These are phyloP conservation scores for Silurus asotus DNA, from an alignment of 2,113 vertebrate genomes.

Conservation along the genomic window DNA sequence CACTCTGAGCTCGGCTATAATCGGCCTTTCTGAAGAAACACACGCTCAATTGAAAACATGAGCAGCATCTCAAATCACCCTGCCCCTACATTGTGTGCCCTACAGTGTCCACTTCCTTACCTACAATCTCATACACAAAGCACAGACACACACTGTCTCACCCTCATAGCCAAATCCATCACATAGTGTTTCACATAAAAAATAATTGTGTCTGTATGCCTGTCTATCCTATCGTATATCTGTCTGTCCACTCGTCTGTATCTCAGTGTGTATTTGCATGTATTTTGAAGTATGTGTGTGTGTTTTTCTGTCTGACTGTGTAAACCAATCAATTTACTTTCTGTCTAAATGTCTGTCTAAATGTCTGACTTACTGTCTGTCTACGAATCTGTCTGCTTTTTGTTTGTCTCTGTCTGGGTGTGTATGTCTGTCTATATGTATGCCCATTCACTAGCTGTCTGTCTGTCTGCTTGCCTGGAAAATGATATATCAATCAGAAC, in stretches of 20 bases:
- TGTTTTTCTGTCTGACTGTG: not conserved
- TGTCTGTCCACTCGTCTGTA: not conserved
- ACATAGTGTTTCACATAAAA: not conserved
- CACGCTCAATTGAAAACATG: conserved; percentile 67
- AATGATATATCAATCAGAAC: not conserved
- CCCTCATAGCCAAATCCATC: not conserved
- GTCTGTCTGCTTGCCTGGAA: not conserved
- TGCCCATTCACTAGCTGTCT: not conserved
- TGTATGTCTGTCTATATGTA: not conserved
- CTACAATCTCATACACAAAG: conserved; percentile 44
- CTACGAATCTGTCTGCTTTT: not conserved
- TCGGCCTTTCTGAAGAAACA: conserved; percentile 63
- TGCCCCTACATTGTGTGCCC: not conserved
- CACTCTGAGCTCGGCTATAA: conserved; percentile 44
- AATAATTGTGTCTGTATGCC: not conserved
- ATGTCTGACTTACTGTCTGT: not conserved
- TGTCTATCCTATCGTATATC: not conserved
- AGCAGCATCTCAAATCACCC: conserved; percentile 68
- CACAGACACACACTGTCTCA: conserved; percentile 41
- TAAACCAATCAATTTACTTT: not conserved
- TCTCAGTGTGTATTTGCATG: not conserved
- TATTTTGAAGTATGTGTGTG: not conserved
- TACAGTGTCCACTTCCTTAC: not conserved
- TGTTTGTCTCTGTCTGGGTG: not conserved
- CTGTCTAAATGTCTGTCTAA: not conserved